Evolutionary conservation across 2,888 invertebrate genomes (phyloP), one percentile per base, ranked within the genome.

Genomic region (Sarcophaga caerulescens): DNA sequence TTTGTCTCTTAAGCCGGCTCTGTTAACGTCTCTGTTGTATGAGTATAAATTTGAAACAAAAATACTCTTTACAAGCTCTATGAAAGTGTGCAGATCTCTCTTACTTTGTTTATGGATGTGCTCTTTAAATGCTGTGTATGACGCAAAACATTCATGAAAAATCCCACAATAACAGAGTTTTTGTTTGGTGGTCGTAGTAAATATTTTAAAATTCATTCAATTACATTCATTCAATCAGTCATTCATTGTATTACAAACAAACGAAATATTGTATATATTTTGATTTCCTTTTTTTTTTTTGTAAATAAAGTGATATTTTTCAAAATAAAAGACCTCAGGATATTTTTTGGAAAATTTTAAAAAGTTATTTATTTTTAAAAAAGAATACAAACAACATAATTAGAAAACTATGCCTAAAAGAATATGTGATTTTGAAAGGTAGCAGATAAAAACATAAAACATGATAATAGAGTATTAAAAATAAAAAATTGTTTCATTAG

Each of bases 1-100:
- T 70, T 57, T 19, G 45, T 45, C 21, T 75, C 74, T 23, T 74
- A 25, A 78, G 75, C 84, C 81, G 86, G 84, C 74, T 80, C 77
- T 60, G 73, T 69, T 78, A 45, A 78, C 77, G 59, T 77, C 81
- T 76, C 63, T 63, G 60, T 74, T 82, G 71, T 79, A 65, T 66
- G 19, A 19, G 35, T 74, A 44, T 52, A 52, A 17, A 52, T 11
- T 57, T n/a, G 11, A 60, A 17, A 11, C 5, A n/a, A 74, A 75
- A 59, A 68, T 35, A 17, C 19, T 70, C n/a, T 11, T 63, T 69
- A 62, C 19, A 11, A 70, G 57, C 57, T 70, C 14, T 35, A 35
- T 35, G 8, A 35, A 35, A 35, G 35, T 10, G 6, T 19, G 45
- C 19, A 25, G 21, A 19, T 44, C 81, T 81, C 81, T 70, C 70